Percentiles rank a stretch among this genome's conserved stretches.
Evolutionary conservation across 2,113 vertebrate species (phyloP).

Genomic region (Turnix velox): DNA sequence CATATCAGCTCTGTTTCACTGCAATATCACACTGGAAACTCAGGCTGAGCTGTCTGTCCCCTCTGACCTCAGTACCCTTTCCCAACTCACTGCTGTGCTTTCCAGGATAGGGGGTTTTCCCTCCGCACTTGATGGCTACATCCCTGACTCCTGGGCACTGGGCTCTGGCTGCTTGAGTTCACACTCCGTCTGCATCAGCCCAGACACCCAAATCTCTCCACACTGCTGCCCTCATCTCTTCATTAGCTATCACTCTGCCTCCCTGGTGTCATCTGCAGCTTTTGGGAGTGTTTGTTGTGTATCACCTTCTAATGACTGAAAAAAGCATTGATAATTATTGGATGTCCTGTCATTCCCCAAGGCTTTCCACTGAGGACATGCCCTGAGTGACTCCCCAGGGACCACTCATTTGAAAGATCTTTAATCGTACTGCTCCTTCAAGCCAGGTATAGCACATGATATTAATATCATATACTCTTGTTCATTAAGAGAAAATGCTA

Average conservation of each 20-base stretch:
- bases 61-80: neutral
- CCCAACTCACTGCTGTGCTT: neutral
- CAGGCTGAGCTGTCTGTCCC: neutral
- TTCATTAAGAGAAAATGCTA: neutral
- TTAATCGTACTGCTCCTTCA: neutral
- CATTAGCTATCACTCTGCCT: neutral
- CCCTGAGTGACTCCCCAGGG: neutral
- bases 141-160: neutral
- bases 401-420: neutral
- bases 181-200: neutral
- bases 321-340: neutral
- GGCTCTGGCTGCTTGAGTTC: neutral
- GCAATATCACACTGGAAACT: neutral
- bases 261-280: neutral
- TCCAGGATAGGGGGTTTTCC: neutral
- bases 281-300: neutral
- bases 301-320: neutral
- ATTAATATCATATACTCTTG: neutral
- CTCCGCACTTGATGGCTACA: fast-evolving
- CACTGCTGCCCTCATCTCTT: neutral
- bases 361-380: neutral
- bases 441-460: fast-evolving
- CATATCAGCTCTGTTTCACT: neutral
- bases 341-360: neutral
- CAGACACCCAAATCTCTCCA: neutral